Evolutionary conservation across 2,113 vertebrate genomes (phyloP).

Genomic region (Eulemur macaco): DNA sequence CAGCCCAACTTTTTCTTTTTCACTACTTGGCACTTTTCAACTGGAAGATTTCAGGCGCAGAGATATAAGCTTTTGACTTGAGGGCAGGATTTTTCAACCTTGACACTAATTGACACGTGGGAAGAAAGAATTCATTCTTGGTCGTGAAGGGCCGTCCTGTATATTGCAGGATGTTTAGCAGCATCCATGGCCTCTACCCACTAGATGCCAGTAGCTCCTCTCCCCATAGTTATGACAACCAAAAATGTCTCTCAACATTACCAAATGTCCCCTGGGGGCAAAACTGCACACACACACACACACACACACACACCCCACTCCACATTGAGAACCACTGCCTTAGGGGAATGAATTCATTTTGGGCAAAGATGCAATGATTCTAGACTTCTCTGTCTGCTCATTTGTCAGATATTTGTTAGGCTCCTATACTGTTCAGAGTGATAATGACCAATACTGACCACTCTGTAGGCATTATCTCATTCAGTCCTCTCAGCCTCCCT

Average conservation of each 20-base stretch:
- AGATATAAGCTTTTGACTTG: not conserved
- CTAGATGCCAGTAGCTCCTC: not conserved
- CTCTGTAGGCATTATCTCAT: not conserved
- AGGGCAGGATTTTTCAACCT: not conserved
- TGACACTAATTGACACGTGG: accelerated
- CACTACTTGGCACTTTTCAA: not conserved
- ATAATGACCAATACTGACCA: not conserved
- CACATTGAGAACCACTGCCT: not conserved
- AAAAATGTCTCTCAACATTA: not conserved
- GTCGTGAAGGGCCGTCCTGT: not conserved
- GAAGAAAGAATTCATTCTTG: not conserved
- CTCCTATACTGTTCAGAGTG: accelerated
- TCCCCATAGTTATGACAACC: not conserved
- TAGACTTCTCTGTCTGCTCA: not conserved
- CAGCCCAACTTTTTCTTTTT: not conserved
- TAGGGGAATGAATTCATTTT: not conserved
- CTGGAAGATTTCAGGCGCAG: not conserved
- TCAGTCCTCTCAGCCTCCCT: not conserved
- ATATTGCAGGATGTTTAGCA: accelerated
- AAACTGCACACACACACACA: not conserved
- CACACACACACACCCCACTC: not conserved
- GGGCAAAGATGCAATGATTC: not conserved
- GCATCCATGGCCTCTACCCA: not conserved
- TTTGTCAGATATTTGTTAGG: not conserved
- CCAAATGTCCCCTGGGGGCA: not conserved